Evolutionary conservation across 1,140 invertebrate species (phyloP).

Genomic region (Pomacea maculata): DNA sequence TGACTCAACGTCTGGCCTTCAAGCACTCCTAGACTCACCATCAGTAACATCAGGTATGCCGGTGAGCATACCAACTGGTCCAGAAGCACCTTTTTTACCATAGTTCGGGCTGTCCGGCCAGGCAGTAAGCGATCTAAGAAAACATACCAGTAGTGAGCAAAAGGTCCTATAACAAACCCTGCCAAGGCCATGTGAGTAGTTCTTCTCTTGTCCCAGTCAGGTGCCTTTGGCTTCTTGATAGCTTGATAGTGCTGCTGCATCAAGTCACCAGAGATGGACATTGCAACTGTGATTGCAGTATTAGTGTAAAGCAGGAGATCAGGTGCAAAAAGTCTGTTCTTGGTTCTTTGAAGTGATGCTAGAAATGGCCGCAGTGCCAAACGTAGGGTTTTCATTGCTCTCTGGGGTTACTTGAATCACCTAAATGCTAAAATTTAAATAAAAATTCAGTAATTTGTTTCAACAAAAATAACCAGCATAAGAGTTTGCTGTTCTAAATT

Average conservation of each 20-base stretch:
- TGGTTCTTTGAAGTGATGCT: not conserved
- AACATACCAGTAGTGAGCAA: conserved; percentile 88
- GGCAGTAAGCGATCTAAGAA: conserved; percentile 76
- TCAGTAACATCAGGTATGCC: conserved; percentile 81
- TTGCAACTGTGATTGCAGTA: conserved; percentile 79
- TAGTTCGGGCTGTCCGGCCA: conserved; percentile 75
- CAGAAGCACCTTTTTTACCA: conserved; percentile 84
- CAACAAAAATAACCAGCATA: too few species aligned
- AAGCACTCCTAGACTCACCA: conserved; percentile 78
- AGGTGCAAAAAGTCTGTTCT: conserved; percentile 36
- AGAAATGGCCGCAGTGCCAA: not conserved
- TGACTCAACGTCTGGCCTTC: conserved; percentile 70
- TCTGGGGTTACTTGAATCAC: too few species aligned
- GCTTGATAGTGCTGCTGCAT: conserved; percentile 85
- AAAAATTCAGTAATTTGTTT: too few species aligned
- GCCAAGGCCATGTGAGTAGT: conserved; percentile 78
- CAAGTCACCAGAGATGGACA: conserved; percentile 82
- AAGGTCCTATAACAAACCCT: conserved; percentile 80
- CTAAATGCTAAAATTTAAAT: too few species aligned
- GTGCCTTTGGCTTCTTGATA: conserved; percentile 68
- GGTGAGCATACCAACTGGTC: conserved; percentile 91
- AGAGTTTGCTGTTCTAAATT: too few species aligned
- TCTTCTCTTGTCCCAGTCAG: conserved; percentile 74
- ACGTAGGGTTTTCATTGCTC: not conserved
- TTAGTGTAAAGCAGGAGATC: conserved; percentile 82